Base-by-base conservation (phyloP, 2,113 vertebrate species). In the Copsychus sechellarum region DNA sequence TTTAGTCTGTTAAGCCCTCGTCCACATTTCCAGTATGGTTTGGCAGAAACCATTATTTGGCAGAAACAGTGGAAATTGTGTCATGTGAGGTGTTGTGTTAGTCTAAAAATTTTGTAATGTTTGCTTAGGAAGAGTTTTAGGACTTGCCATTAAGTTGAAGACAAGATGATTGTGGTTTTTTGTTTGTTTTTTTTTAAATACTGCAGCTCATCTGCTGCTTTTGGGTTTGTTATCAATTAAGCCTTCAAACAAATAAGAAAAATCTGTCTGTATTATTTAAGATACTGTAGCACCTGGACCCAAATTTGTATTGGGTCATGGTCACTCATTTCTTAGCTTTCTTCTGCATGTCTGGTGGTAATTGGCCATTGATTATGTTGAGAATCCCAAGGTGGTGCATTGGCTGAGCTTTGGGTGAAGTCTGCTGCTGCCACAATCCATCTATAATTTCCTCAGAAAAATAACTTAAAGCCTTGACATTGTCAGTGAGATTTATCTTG, bases 271-370 rank as follows among this genome's bases (percentile, higher is more conserved):
- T 66, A 21, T 64, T 48, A 20, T 31, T 92, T 38, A 56, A 74
- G 50, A 24, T 57, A 33, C 2, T 22, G 7, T 80, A 67, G 17
- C 34, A 62, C 24, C 19, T 48, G 16, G 14, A 70, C 36, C 21
- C 36, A 64, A 10, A 62, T 80, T 87, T 77, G 4, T 84, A 38
- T 29, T 0, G 0, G 20, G 8, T 61, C 47, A 16, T 26, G 36
- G 61, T 81, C 7, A 11, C 20, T 50, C 26, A 7, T 74, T 91
- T 70, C 45, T 73, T 72, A 38, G 2, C 24, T 81, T 64, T 54
- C 33, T 81, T 72, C 36, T 78, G 12, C 16, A 7, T 69, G 8
- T 78, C 57, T 58, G 33, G 19, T 69, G 8, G 20, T 83, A 60
- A 19, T 58, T 56, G 40, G 33, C 34, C 19, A 19, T 13, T 73